Conservation (phyloP, 1,140 invertebrate species). For the Euura saliciscinereae region DNA sequence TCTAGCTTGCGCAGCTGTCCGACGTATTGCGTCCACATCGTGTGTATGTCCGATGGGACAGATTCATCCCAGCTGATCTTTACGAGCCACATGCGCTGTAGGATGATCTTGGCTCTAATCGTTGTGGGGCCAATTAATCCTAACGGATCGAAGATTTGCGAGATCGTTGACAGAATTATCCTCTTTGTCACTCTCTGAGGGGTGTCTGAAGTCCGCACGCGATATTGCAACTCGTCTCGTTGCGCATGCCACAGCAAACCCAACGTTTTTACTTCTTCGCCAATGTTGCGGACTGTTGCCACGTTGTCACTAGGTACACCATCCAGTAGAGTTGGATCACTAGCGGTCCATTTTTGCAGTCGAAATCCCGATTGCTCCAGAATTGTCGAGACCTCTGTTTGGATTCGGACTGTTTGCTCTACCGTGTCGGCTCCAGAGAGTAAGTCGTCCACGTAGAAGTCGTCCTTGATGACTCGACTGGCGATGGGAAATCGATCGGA, state of each 20-base stretch:
- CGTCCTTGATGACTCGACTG: slow-evolving; percentile 19
- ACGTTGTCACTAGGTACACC: too few species aligned
- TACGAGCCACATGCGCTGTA: slow-evolving; percentile 41
- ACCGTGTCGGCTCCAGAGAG: slow-evolving; percentile 30
- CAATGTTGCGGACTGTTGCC: slow-evolving; percentile 19
- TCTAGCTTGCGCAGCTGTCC: too few species aligned
- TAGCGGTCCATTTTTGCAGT: slow-evolving; percentile 40
- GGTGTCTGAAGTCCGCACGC: neutral
- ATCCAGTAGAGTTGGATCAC: slow-evolving; percentile 31
- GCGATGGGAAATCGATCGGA: slow-evolving; percentile 32
- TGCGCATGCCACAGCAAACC: slow-evolving; percentile 39
- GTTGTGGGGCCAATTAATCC: slow-evolving; percentile 45
- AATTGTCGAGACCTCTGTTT: slow-evolving; percentile 31
- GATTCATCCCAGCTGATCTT: slow-evolving; percentile 45
- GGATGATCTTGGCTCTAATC: slow-evolving; percentile 39
- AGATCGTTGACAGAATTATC: slow-evolving; percentile 38
- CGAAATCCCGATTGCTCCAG: slow-evolving; percentile 31
- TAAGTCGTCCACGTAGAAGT: slow-evolving; percentile 39
- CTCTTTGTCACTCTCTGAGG: slow-evolving; percentile 32
- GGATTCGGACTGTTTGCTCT: slow-evolving; percentile 26
- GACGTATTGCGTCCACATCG: too few species aligned
- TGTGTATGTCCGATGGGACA: too few species aligned
- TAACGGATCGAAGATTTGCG: slow-evolving; percentile 43
- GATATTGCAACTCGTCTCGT: slow-evolving; percentile 25
- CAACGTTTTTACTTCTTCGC: slow-evolving; percentile 30